These are phyloP conservation scores for Stylophora pistillata DNA, from an alignment of 64 coral and sea anemone species.

Conservation along the genomic window DNA sequence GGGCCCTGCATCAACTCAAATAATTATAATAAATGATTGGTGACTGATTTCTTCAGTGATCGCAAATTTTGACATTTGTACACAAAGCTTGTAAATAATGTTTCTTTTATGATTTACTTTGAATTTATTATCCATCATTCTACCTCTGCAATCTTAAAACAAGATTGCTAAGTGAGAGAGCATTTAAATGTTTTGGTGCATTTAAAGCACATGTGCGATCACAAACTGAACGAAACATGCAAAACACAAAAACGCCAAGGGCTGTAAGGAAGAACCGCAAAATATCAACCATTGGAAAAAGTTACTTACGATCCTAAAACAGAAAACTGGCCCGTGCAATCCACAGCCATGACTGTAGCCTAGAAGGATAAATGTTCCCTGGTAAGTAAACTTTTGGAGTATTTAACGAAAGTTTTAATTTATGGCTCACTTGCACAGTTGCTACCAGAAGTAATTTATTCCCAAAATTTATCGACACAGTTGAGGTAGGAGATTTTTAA, in stretches of 20 bases:
- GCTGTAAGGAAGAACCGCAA: neutral
- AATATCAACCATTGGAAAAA: neutral
- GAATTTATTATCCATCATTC: too few species aligned
- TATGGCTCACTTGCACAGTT: neutral
- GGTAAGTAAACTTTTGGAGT: neutral
- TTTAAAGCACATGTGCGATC: too few species aligned
- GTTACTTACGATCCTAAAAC: conserved; percentile 67
- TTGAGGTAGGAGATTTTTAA: neutral
- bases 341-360: conserved; percentile 68
- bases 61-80: too few species aligned
- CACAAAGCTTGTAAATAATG: too few species aligned
- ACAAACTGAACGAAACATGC: neutral
- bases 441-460: too few species aligned
- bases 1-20: too few species aligned
- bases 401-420: neutral
- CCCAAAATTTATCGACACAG: neutral
- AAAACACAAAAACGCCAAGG: neutral
- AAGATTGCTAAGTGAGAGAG: too few species aligned
- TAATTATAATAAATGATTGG: too few species aligned
- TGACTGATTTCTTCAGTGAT: too few species aligned
- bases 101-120: too few species aligned
- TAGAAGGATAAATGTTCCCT: conserved; percentile 18
- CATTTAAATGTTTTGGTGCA: too few species aligned
- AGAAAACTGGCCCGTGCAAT: conserved; percentile 60
- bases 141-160: too few species aligned